Percentiles rank a stretch among this genome's conserved stretches.
These are phyloP conservation scores for Tribolium freemani DNA, from an alignment of 2,888 invertebrate species.

Conservation along the genomic window DNA sequence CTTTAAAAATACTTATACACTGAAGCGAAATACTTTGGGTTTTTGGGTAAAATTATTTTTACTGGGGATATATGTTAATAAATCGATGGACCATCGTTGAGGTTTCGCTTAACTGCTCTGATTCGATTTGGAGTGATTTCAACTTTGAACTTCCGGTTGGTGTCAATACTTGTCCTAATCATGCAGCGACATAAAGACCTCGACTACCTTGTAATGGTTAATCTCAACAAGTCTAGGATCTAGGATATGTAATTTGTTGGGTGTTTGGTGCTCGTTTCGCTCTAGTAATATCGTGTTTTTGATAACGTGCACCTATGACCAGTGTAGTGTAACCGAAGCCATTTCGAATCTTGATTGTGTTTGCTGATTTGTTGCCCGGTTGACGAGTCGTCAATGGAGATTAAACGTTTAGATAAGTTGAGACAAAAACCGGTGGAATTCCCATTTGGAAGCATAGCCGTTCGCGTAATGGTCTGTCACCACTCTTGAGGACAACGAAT, in stretches of 20 bases:
- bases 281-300: neutral
- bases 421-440: constrained; percentile 15
- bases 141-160: constrained; percentile 2
- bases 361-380: neutral
- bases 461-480: constrained; percentile 23
- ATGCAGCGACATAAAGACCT: neutral
- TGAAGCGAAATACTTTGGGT: too few relatives aligned
- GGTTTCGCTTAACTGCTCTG: neutral
- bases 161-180: neutral
- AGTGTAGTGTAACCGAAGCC: neutral
- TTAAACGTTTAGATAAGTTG: constrained; percentile 19
- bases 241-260: neutral
- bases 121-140: neutral
- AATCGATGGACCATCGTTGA: neutral
- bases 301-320: neutral
- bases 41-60: too few relatives aligned
- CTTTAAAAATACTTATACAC: too few relatives aligned
- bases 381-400: constrained; percentile 12
- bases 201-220: constrained; percentile 5
- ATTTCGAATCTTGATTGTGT: neutral
- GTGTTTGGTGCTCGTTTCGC: neutral
- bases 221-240: neutral
- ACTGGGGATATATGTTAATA: neutral
- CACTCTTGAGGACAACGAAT: constrained; percentile 16
- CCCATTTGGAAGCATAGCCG: constrained; percentile 1